These are phyloP conservation scores for Dynastes grantii DNA, from an alignment of 2,888 invertebrate species.

Conservation along the genomic window DNA sequence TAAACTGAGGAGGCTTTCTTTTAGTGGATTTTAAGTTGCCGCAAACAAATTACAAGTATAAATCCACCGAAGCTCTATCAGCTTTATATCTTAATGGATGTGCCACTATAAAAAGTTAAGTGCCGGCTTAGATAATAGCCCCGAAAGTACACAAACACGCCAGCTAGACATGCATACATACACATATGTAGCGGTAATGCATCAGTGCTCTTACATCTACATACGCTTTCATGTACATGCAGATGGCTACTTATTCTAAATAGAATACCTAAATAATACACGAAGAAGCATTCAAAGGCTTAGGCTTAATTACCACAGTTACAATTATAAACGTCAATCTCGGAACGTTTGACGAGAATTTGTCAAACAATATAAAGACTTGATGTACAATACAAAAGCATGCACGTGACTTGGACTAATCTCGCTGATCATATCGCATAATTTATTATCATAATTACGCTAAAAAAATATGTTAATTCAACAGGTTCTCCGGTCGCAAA, in stretches of 20 bases:
- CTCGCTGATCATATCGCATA: not conserved
- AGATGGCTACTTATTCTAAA: slow-evolving; percentile 19
- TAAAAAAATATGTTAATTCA: slow-evolving; percentile 18
- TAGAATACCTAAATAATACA: slow-evolving; percentile 18
- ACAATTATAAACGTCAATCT: slow-evolving; percentile 10
- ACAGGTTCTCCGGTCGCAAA: not conserved
- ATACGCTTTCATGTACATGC: slow-evolving; percentile 1
- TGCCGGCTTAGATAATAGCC: slow-evolving; percentile 52
- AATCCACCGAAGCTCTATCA: slow-evolving; percentile 53
- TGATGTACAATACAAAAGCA: no score
- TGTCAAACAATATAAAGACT: not conserved
- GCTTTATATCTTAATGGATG: slow-evolving; percentile 58
- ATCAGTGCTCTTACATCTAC: slow-evolving; percentile 19
- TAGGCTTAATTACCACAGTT: slow-evolving; percentile 5
- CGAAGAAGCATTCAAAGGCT: not conserved
- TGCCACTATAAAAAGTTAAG: slow-evolving; percentile 56
- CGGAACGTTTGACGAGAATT: not conserved
- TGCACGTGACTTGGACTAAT: no score
- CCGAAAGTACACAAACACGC: slow-evolving; percentile 43
- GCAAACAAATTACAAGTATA: slow-evolving; percentile 56
- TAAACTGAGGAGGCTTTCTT: slow-evolving; percentile 28
- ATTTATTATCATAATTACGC: not conserved
- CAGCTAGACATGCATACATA: slow-evolving; percentile 1
- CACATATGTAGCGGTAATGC: slow-evolving; percentile 11
- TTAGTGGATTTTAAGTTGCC: slow-evolving; percentile 48